Evolutionary conservation across 2,888 invertebrate genomes (phyloP).

Genomic region (Cordilura impudica): DNA sequence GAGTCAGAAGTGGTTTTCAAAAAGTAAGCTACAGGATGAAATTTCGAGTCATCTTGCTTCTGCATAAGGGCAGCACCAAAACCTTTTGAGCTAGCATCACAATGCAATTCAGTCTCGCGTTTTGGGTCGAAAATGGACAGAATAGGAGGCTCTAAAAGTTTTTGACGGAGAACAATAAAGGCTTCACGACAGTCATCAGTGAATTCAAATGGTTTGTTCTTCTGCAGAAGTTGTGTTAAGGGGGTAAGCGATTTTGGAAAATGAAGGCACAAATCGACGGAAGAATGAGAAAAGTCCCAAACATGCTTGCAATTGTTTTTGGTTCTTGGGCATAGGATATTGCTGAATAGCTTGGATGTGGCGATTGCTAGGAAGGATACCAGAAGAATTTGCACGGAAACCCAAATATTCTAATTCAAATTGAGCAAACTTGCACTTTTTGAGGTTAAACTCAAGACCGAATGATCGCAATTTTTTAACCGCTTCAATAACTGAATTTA

Average conservation of each 20-base stretch:
- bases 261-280: constrained; percentile 19
- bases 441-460: constrained; percentile 36
- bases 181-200: no score
- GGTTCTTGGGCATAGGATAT: constrained; percentile 16
- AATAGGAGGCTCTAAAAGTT: no score
- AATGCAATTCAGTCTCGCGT: constrained; percentile 40
- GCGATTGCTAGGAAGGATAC: constrained; percentile 22
- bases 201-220: no score
- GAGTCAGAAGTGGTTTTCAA: constrained; percentile 14
- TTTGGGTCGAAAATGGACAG: constrained; percentile 29
- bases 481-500: constrained; percentile 22
- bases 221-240: no score
- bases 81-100: constrained; percentile 33
- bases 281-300: constrained; percentile 24
- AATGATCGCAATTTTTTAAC: constrained; percentile 11
- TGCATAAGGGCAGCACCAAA: constrained; percentile 46
- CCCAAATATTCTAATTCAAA: constrained; percentile 35
- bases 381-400: constrained; percentile 18
- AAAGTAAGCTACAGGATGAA: constrained; percentile 44
- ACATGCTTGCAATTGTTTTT: constrained; percentile 14
- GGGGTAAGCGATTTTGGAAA: constrained; percentile 25
- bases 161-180: no score
- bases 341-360: constrained; percentile 19
- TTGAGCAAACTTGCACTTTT: constrained; percentile 38
- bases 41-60: constrained; percentile 29